phyloP scores from a whole-genome alignment of 2,888 invertebrate genomes.

The Clivina fossor region DNA sequence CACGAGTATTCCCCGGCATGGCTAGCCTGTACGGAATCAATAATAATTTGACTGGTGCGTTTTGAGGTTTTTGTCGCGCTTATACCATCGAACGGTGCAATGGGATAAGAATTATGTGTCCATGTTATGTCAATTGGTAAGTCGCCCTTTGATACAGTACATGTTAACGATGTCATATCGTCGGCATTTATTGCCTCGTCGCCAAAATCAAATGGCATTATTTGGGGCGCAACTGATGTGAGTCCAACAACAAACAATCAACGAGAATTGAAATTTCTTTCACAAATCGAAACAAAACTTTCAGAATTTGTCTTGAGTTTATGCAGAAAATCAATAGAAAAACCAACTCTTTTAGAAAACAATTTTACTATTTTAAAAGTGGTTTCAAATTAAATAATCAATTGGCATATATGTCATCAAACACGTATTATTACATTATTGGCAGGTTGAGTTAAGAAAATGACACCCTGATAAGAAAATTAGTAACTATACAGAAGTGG shows the following conservation, averaged over 20 bases:
- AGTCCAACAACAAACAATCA: neutral
- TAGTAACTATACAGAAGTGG: too few species aligned
- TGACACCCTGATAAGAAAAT: too few species aligned
- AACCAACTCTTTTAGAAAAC: too few species aligned
- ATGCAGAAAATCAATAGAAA: too few species aligned
- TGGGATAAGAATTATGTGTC: slow-evolving; percentile 64
- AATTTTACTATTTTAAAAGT: too few species aligned
- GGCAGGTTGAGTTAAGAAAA: too few species aligned
- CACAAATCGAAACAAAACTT: too few species aligned
- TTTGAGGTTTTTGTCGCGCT: slow-evolving; percentile 36
- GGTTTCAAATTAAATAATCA: too few species aligned
- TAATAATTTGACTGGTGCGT: slow-evolving; percentile 56
- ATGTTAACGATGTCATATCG: slow-evolving; percentile 72
- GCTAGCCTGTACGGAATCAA: slow-evolving; percentile 58
- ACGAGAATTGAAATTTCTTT: neutral
- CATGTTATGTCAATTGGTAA: slow-evolving; percentile 75
- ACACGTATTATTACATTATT: too few species aligned
- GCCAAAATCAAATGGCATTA: slow-evolving; percentile 71
- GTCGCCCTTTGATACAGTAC: slow-evolving; percentile 79
- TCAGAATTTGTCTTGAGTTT: too few species aligned
- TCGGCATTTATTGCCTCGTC: slow-evolving; percentile 77
- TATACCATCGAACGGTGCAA: slow-evolving; percentile 44
- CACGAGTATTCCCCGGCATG: slow-evolving; percentile 63
- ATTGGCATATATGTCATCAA: too few species aligned
- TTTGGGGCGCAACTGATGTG: slow-evolving; percentile 65